Conservation (phyloP, 2,888 invertebrate species). For the Drosophila quasianomalipes region DNA sequence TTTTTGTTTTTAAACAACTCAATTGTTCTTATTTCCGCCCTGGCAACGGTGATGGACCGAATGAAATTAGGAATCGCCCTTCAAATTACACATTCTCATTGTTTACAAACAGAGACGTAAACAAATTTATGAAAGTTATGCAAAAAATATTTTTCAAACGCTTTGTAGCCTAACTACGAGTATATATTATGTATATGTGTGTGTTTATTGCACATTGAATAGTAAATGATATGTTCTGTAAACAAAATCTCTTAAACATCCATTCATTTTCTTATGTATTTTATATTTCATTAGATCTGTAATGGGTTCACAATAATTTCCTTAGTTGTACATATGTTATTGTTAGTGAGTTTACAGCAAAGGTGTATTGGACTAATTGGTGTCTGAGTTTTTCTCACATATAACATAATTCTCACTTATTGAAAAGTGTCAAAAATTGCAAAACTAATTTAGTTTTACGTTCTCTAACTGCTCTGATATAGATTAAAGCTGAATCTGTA, state of each 20-base stretch:
- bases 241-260: constrained; percentile 20
- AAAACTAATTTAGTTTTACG: neutral
- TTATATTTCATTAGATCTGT: constrained; percentile 1
- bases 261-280: constrained; percentile 8
- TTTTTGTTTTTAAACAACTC: neutral
- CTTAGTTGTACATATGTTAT: too few species aligned
- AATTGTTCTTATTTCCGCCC: constrained; percentile 4
- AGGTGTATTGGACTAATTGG: neutral
- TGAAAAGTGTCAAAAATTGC: neutral
- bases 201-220: constrained; percentile 7
- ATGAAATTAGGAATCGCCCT: constrained; percentile 47
- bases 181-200: neutral
- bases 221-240: constrained; percentile 38
- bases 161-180: constrained; percentile 4
- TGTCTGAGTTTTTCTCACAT: neutral
- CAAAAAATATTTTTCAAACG: constrained; percentile 34
- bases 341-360: neutral
- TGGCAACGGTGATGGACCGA: constrained; percentile 14
- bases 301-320: neutral
- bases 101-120: constrained; percentile 43
- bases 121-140: constrained; percentile 34
- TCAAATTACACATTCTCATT: constrained; percentile 34
- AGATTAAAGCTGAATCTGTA: neutral
- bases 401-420: neutral
- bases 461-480: neutral